phyloP scores from a whole-genome alignment of 2,888 invertebrate genomes.

The Serrognathus titanus region DNA sequence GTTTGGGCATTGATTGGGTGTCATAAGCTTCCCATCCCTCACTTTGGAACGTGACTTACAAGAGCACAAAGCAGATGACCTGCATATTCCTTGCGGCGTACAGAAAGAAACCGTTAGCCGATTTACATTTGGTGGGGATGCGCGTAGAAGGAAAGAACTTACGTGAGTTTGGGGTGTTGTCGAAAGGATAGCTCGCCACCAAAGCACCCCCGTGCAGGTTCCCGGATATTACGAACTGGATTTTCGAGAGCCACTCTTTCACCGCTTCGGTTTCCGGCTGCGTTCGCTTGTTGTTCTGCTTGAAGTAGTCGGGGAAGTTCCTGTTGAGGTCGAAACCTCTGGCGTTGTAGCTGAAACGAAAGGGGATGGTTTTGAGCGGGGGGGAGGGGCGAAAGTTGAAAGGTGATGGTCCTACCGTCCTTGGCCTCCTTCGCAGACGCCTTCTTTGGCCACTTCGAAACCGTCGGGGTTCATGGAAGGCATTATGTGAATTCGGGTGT shows the following conservation, averaged over 20 bases:
- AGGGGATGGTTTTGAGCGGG: too few species aligned
- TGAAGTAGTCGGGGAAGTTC: slow-evolving; percentile 95
- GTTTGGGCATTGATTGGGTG: too few species aligned
- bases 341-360: slow-evolving; percentile 69
- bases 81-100: slow-evolving; percentile 66
- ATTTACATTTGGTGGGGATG: too few species aligned
- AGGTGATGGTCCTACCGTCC: slow-evolving; percentile 62
- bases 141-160: slow-evolving; percentile 49
- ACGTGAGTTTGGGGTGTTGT: slow-evolving; percentile 93
- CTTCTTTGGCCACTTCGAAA: slow-evolving; percentile 87
- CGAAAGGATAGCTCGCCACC: slow-evolving; percentile 96
- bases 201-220: slow-evolving; percentile 93
- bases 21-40: too few species aligned
- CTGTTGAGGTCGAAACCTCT: slow-evolving; percentile 89
- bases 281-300: slow-evolving; percentile 78
- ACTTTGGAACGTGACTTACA: slow-evolving; percentile 51
- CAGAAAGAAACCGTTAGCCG: not conserved
- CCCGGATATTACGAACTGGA: slow-evolving; percentile 90
- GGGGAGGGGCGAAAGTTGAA: not conserved
- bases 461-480: slow-evolving; percentile 99
- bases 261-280: slow-evolving; percentile 96
- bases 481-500: slow-evolving; percentile 94
- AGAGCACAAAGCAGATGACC: slow-evolving; percentile 70
- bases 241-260: slow-evolving; percentile 90
- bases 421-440: slow-evolving; percentile 80